Evolutionary conservation across 2,113 vertebrate genomes (phyloP).

Genomic region (Candoia aspera): DNA sequence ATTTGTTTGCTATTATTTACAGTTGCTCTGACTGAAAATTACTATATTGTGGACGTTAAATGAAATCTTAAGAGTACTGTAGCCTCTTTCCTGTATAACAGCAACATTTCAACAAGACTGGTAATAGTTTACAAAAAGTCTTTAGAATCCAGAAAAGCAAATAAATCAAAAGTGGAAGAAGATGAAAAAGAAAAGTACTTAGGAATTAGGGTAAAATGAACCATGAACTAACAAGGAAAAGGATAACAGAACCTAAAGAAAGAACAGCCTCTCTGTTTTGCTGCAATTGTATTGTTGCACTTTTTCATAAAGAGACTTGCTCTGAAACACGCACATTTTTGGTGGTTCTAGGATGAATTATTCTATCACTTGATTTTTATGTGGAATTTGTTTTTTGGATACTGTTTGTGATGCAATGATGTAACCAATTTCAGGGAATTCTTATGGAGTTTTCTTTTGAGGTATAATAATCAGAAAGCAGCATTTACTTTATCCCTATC

Average conservation of each 20-base stretch:
- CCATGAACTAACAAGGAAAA: neutral
- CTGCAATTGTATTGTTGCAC: neutral
- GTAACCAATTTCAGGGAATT: no score
- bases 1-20: neutral
- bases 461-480: no score
- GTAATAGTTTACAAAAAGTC: neutral
- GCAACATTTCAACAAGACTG: neutral
- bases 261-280: neutral
- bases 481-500: neutral
- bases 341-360: neutral
- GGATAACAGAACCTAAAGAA: neutral
- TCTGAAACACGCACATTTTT: neutral
- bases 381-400: neutral
- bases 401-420: no score
- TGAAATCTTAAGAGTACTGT: neutral
- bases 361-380: neutral
- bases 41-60: no score
- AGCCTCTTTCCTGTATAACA: neutral
- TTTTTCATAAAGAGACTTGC: neutral
- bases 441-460: no score
- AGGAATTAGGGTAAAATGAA: neutral
- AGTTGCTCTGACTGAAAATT: neutral
- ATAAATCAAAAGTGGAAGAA: neutral
- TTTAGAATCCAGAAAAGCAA: neutral
- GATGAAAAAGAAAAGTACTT: neutral